Evolutionary conservation across 2,888 invertebrate genomes (phyloP), one percentile per base, ranked within the genome.

Genomic region (Gryllus longicercus): DNA sequence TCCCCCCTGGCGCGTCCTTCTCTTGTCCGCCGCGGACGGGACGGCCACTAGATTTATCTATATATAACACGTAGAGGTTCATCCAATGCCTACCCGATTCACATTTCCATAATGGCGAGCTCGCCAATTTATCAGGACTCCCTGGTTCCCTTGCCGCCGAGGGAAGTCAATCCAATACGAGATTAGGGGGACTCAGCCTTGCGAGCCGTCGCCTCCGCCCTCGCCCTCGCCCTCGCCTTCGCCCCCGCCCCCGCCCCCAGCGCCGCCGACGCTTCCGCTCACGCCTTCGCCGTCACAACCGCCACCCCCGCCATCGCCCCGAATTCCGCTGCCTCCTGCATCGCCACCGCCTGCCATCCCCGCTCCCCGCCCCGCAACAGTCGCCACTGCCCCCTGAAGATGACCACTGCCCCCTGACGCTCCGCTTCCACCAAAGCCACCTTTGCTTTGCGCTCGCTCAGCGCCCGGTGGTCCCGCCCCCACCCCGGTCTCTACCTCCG

Each of bases 61-160:
- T 63, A 63, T 63, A 63, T n/a, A 63, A 63, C 63, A 63, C 63
- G 63, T 63, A 63, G 63, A 18, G 63, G 63, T 63, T 63, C 63
- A 63, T 63, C 63, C 63, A 63, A 63, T 63, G 63, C 63, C 63
- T 63, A 63, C 63, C 63, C 63, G 63, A 63, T 63, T n/a, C 63
- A 63, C 63, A 63, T 63, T 63, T 63, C 63, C 63, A 63, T 63
- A 63, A 63, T 63, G 63, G 63, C 63, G 63, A 18, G 63, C 63
- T 63, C 63, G 63, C 63, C 63, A 63, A 63, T 63, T 63, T 63
- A 63, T 63, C 16, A 63, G 63, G n/a, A 14, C n/a, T n/a, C 63
- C 63, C n/a, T 14, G 63, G 16, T 63, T 63, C n/a, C 63, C 63
- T 14, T 63, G 63, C 16, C 63, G 63, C 16, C 63, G 63, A 63